A percentile compares a stretch with the other conserved stretches of the same genome.
Evolutionary conservation across 2,113 vertebrate genomes (phyloP).

Genomic region (Empidonax alnorum): DNA sequence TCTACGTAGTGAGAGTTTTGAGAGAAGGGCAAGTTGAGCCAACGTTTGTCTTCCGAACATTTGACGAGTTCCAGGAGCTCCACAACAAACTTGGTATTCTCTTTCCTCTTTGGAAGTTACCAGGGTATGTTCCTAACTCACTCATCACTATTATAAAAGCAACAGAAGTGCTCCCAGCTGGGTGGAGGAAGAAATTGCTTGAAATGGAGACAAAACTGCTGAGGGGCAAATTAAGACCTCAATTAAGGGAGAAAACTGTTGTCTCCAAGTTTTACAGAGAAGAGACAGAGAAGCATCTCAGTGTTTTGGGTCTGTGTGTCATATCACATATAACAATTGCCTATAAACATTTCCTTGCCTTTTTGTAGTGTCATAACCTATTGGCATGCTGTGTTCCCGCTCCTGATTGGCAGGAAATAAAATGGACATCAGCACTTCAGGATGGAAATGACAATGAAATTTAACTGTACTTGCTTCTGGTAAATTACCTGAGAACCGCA

Average conservation of each 20-base stretch:
- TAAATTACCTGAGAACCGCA: neutral
- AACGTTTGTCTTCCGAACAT: slow-evolving; percentile 94
- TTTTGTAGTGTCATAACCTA: neutral
- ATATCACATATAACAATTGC: neutral
- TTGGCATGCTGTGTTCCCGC: neutral
- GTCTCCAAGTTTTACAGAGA: neutral
- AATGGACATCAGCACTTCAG: neutral
- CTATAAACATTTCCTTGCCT: neutral
- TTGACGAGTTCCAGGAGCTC: slow-evolving; percentile 98
- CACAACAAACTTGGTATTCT: slow-evolving; percentile 96
- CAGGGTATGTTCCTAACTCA: slow-evolving; percentile 79
- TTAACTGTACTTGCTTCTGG: neutral
- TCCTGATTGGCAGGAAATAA: neutral
- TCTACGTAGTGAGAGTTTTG: slow-evolving; percentile 91
- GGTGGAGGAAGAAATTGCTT: neutral
- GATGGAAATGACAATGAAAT: neutral
- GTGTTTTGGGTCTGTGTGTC: neutral
- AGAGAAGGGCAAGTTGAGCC: slow-evolving; percentile 91
- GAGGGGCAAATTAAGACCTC: neutral
- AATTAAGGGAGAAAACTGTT: neutral
- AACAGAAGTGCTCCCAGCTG: neutral
- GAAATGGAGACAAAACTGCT: neutral
- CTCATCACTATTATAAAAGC: neutral
- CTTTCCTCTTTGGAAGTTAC: slow-evolving; percentile 97
- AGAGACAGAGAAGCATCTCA: neutral